These are phyloP conservation scores for Merops nubicus DNA, from an alignment of 2,113 vertebrate species.

Conservation along the genomic window DNA sequence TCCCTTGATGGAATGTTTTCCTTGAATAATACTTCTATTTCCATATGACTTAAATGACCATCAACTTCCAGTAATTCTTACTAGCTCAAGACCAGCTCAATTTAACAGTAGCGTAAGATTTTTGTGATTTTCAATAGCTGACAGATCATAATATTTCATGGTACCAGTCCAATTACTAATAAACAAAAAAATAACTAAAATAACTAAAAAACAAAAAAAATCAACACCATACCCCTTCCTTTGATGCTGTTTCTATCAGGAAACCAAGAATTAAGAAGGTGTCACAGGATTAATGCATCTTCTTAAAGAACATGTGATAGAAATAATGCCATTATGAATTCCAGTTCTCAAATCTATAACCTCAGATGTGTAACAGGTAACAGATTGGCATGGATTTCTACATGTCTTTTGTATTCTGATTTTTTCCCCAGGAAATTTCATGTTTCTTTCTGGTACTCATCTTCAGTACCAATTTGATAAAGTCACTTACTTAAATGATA, in stretches of 20 bases:
- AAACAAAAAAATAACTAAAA: no score
- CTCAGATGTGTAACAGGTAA: background rate
- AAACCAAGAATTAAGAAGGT: background rate
- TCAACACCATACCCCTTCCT: background rate
- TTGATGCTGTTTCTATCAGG: background rate
- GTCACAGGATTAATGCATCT: background rate
- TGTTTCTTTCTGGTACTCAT: background rate
- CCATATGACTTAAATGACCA: background rate
- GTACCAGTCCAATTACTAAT: background rate
- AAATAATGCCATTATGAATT: background rate
- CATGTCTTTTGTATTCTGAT: background rate
- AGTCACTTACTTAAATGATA: background rate
- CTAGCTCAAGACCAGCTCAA: background rate
- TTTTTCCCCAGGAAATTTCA: background rate
- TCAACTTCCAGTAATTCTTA: background rate
- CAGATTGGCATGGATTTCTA: fast-evolving
- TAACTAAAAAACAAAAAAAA: no score
- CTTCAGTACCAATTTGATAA: background rate
- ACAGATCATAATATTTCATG: background rate
- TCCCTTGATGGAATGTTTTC: background rate
- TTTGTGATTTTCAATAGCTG: background rate
- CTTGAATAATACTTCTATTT: background rate
- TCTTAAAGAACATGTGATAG: background rate
- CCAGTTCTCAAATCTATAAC: background rate
- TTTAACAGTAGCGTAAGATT: background rate